Base-by-base conservation (phyloP, 2,797 vertebrate genomes). In the Florisuga fusca region DNA sequence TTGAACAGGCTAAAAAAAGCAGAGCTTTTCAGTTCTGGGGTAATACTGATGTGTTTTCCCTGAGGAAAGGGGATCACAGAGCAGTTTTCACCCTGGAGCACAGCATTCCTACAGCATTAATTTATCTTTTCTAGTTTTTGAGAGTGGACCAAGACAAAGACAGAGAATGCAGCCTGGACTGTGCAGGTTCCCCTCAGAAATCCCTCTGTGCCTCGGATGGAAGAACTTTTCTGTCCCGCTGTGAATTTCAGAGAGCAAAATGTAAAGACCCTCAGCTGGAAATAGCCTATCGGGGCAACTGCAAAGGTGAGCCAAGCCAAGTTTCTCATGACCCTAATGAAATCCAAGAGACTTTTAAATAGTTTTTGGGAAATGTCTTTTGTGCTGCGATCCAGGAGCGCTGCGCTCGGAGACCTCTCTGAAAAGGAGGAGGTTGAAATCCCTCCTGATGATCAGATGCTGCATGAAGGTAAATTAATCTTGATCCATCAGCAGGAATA, bases 201-300 rank as follows among this genome's bases (percentile, higher is more conserved):
- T 98, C 99, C 1, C 98, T 99, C 46, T 99, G 99, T 8, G 99
- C 99, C 16, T 99, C 99, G 0, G 99, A 99, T 8, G 99, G 99
- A 77, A 98, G 99, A 95, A 99, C 99, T 94, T 99, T 99, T 97
- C 97, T 98, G 78, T 99, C 99, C 26, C 98, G 99, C 38, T 99
- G 99, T 95, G 99, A 99, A 97, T 99, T 99, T 96, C 99, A 98
- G 29, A 97, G 99, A 23, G 99, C 99, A 96, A 99, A 99, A 97
- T 99, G 99, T 98, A 99, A 98, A 41, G 99, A 99, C 97, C 98
- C 99, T 74, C 99, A 99, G 98, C 97, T 99, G 94, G 99, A 99
- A 96, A 98, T 99, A 19, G 98, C 98, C 4, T 95, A 98, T 31
- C 89, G 99, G 83, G 99, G 99, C 80, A 98, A 98, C 90, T 99